Conservation (phyloP, 2,797 vertebrate species). For the Clarias pachynema region DNA sequence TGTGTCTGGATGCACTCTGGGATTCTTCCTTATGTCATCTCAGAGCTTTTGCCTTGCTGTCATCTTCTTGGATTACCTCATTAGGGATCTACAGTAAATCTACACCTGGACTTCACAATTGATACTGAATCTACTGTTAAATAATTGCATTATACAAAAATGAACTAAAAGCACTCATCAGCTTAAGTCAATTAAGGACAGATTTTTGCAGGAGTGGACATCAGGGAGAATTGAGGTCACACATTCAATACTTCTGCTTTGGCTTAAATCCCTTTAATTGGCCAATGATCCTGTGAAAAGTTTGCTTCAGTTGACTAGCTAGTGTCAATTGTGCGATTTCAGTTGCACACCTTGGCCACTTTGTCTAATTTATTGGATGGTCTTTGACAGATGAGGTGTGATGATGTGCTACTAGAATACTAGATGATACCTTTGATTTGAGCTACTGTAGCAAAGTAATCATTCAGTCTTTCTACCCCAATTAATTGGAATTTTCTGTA, state of each 20-base stretch:
- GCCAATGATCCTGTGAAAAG: conserved; percentile 34
- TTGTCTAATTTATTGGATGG: conserved; percentile 32
- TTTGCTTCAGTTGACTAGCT: conserved; percentile 39
- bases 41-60: neutral
- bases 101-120: neutral
- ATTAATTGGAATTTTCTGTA: neutral
- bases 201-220: neutral
- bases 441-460: neutral
- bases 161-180: neutral
- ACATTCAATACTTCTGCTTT: neutral
- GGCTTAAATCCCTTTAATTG: conserved; percentile 39
- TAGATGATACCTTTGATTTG: neutral
- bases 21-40: neutral
- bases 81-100: neutral
- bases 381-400: conserved; percentile 22
- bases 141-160: neutral
- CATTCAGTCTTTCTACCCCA: neutral
- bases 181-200: neutral
- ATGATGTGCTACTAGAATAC: conserved; percentile 12
- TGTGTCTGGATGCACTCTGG: neutral
- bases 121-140: neutral
- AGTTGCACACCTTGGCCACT: conserved; percentile 25
- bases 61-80: neutral
- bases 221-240: neutral
- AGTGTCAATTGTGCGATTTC: conserved; percentile 36